Percentiles rank a stretch among this genome's conserved stretches.
phyloP scores from a whole-genome alignment of 2,113 vertebrate species.

The Catagonus wagneri region DNA sequence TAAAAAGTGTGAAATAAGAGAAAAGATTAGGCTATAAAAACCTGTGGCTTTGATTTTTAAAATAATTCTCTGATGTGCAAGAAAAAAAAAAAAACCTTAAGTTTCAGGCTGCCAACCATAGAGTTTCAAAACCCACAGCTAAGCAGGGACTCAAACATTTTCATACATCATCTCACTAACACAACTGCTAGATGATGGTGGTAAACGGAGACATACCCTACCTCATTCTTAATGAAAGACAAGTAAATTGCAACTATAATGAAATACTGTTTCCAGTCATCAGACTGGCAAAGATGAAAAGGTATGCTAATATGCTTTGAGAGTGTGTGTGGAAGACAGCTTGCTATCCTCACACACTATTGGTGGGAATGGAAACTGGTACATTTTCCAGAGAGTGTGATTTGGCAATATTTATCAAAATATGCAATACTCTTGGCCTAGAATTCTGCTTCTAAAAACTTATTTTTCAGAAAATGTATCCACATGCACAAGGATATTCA shows the following conservation, averaged over 20 bases:
- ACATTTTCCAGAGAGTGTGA: neutral
- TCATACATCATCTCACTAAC: neutral
- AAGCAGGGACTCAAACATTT: neutral
- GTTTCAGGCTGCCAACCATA: neutral
- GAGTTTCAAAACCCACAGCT: neutral
- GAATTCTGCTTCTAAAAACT: neutral
- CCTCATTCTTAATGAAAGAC: neutral
- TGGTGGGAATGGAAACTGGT: neutral
- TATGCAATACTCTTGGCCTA: neutral
- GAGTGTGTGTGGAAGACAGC: neutral
- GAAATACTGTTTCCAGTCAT: neutral
- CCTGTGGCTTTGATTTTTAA: constrained; percentile 11
- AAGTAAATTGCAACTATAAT: neutral
- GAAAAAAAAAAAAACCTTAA: neutral
- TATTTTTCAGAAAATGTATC: neutral
- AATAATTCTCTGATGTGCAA: constrained; percentile 6
- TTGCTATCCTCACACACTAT: neutral
- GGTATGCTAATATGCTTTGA: neutral
- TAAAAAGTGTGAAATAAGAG: constrained; percentile 32
- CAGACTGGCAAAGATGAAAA: neutral
- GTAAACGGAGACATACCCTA: neutral
- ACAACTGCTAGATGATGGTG: neutral
- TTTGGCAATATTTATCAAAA: neutral
- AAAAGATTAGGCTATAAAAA: constrained; percentile 31
- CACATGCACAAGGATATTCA: neutral